Conservation (phyloP, 2,888 invertebrate species). For the Drosophila acutilabella region DNA sequence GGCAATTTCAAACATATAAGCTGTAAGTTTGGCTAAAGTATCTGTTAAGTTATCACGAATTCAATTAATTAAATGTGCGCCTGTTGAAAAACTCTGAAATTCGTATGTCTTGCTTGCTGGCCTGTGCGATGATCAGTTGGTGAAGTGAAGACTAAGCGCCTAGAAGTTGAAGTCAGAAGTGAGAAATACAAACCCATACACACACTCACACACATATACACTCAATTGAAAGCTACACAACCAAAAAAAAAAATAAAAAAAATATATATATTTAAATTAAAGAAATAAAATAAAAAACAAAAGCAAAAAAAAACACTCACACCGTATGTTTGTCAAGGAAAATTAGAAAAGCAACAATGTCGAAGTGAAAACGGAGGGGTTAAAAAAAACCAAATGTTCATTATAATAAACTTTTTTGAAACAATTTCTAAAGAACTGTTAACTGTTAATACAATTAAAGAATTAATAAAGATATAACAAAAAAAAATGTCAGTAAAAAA, state of each 20-base stretch:
- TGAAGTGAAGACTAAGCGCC: slow-evolving; percentile 5
- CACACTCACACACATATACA: slow-evolving; percentile 16
- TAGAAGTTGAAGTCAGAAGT: slow-evolving; percentile 49
- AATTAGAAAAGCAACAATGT: slow-evolving; percentile 52
- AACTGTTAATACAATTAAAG: slow-evolving; percentile 62
- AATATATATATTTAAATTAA: background rate
- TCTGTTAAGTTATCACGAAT: no score
- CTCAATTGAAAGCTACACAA: slow-evolving; percentile 24
- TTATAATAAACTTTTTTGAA: slow-evolving; percentile 66
- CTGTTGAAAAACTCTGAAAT: no score
- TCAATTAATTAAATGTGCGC: no score
- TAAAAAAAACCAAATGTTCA: slow-evolving; percentile 51
- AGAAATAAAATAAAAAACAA: background rate
- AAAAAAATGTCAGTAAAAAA: slow-evolving; percentile 6
- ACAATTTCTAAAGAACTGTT: slow-evolving; percentile 70
- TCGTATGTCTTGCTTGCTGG: no score
- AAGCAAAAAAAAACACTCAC: slow-evolving; percentile 30
- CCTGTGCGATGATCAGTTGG: background rate
- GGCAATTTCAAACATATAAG: no score
- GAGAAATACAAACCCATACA: slow-evolving; percentile 14
- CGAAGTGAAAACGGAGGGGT: slow-evolving; percentile 14
- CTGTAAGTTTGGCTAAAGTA: no score
- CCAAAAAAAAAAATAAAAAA: background rate
- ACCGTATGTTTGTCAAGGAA: slow-evolving; percentile 63
- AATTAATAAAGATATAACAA: slow-evolving; percentile 26